A percentile compares a stretch with the other conserved stretches of the same genome.
Conservation (phyloP, 1,140 invertebrate genomes). For the Drosophila aff. region DNA sequence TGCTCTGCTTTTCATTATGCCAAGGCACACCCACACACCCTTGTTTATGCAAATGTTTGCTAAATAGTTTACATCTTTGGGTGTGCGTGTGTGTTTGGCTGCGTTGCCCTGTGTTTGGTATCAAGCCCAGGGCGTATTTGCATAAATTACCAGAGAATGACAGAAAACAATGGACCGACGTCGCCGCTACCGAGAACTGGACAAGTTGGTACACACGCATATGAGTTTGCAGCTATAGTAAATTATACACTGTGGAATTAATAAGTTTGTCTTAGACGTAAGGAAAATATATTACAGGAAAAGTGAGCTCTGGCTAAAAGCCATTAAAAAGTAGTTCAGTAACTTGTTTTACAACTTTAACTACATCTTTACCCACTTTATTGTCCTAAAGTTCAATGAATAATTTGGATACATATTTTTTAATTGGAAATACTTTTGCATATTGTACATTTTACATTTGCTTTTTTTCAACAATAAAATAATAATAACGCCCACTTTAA, state of each 20-base stretch:
- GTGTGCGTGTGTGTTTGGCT: conserved; percentile 20
- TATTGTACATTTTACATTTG: not conserved
- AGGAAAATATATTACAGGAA: no score
- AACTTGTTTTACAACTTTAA: no score
- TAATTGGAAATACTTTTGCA: no score
- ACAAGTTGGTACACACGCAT: conserved; percentile 11
- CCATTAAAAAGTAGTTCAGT: no score
- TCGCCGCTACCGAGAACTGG: conserved; percentile 8
- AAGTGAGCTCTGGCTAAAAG: no score
- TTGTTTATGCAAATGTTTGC: conserved; percentile 56
- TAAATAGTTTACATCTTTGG: conserved; percentile 55
- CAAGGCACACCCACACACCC: conserved; percentile 41
- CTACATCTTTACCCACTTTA: not conserved
- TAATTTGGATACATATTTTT: not conserved
- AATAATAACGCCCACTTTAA: not conserved
- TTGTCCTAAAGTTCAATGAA: not conserved
- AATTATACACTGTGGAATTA: not conserved
- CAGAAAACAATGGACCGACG: conserved; percentile 38
- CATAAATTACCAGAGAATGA: conserved; percentile 47
- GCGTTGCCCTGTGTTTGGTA: conserved; percentile 10
- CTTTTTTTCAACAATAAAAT: not conserved
- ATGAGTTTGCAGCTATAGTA: conserved; percentile 2
- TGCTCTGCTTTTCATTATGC: conserved; percentile 56
- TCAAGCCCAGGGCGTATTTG: conserved; percentile 47
- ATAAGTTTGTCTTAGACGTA: no score